Evolutionary conservation across 2,888 invertebrate genomes (phyloP).

Genomic region (Chymomyza procnemis): DNA sequence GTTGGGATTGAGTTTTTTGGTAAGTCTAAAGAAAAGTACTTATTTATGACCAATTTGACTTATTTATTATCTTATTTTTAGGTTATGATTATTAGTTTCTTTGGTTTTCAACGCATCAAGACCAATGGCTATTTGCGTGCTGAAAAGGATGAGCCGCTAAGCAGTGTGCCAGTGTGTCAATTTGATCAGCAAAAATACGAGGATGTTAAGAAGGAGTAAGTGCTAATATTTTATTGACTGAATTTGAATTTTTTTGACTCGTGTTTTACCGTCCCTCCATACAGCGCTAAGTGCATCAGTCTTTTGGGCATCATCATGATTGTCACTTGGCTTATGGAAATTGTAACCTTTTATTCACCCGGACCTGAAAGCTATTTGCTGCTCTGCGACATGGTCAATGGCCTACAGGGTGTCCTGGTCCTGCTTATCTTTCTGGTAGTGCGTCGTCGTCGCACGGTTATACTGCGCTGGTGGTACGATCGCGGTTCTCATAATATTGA

Average conservation of each 20-base stretch:
- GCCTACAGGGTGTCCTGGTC: constrained; percentile 84
- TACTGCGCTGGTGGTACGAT: constrained; percentile 77
- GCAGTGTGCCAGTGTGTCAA: constrained; percentile 6
- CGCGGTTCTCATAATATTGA: constrained; percentile 75
- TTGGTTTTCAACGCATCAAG: constrained; percentile 75
- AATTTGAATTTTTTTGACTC: too few relatives aligned
- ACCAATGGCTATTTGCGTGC: constrained; percentile 37
- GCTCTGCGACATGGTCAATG: constrained; percentile 84
- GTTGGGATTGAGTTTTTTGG: constrained; percentile 67
- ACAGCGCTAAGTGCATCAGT: constrained; percentile 75
- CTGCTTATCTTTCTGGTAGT: constrained; percentile 82
- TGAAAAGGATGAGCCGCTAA: constrained; percentile 25
- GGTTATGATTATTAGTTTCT: constrained; percentile 69
- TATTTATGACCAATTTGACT: too few relatives aligned
- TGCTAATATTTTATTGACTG: constrained; percentile 3
- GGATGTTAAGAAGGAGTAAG: constrained; percentile 76
- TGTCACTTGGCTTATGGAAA: constrained; percentile 85
- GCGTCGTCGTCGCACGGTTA: constrained; percentile 72
- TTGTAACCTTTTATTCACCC: constrained; percentile 81
- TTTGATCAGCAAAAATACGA: constrained; percentile 68
- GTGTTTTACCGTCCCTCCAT: too few relatives aligned
- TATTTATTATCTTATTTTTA: constrained; percentile 40
- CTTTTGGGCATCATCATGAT: constrained; percentile 84
- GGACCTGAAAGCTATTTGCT: constrained; percentile 79
- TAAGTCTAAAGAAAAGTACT: constrained; percentile 25